Evolutionary conservation across 1,140 invertebrate genomes (phyloP).

Genomic region (Neomicropteryx cornuta): DNA sequence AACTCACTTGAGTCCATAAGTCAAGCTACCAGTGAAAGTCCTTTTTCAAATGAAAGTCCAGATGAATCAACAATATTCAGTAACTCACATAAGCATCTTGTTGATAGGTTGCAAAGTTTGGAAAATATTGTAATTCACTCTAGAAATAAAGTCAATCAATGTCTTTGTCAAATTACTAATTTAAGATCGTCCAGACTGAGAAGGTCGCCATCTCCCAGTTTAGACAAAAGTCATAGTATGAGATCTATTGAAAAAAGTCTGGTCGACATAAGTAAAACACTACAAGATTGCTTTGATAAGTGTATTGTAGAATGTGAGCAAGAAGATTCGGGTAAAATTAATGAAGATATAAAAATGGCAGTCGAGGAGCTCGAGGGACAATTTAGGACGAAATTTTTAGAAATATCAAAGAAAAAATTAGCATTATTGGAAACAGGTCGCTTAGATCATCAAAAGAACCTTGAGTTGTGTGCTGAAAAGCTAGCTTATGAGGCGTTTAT

Average conservation of each 20-base stretch:
- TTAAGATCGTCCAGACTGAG: conserved; percentile 40
- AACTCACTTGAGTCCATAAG: conserved; percentile 43
- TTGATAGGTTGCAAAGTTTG: conserved; percentile 43
- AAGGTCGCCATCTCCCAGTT: conserved; percentile 43
- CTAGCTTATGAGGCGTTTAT: conserved; percentile 64
- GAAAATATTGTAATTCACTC: conserved; percentile 46
- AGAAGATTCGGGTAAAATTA: conserved; percentile 31
- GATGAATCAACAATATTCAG: conserved; percentile 26
- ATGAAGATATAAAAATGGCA: conserved; percentile 46
- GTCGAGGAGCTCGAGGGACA: conserved; percentile 53
- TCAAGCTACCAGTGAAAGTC: conserved; percentile 25
- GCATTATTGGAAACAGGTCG: conserved; percentile 47
- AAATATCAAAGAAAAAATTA: conserved; percentile 50
- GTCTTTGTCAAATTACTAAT: conserved; percentile 41
- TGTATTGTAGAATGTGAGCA: conserved; percentile 36
- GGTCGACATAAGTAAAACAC: conserved; percentile 41
- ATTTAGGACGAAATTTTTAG: conserved; percentile 50
- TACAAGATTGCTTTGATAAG: conserved; percentile 43
- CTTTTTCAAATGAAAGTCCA: conserved; percentile 22
- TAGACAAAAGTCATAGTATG: conserved; percentile 45
- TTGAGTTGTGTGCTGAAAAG: conserved; percentile 61
- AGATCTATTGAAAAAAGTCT: conserved; percentile 46
- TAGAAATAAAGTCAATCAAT: conserved; percentile 38
- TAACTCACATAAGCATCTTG: conserved; percentile 36
- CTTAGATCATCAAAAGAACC: conserved; percentile 50